phyloP scores from a whole-genome alignment of 2,113 vertebrate species.

The Pardalotus punctatus region DNA sequence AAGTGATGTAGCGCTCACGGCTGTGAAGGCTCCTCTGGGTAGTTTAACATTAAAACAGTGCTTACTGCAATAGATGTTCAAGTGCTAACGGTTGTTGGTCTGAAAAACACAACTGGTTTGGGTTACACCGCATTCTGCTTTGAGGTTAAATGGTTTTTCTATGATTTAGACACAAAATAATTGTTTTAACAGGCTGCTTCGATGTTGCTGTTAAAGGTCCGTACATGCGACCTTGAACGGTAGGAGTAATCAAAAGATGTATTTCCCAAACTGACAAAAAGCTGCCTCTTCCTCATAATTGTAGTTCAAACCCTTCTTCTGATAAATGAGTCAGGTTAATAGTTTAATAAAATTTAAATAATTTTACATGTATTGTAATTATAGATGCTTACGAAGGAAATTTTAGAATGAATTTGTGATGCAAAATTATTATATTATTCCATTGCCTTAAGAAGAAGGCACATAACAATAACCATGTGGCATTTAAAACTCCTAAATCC shows the following conservation, averaged over 20 bases:
- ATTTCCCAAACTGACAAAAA: background rate
- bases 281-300: background rate
- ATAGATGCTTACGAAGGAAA: background rate
- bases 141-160: background rate
- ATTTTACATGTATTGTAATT: background rate
- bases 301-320: background rate
- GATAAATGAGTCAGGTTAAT: background rate
- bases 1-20: background rate
- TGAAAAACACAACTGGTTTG: background rate
- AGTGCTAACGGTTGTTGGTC: background rate
- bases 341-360: background rate
- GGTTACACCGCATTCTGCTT: background rate
- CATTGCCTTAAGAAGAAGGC: background rate
- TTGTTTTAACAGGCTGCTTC: background rate
- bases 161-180: background rate
- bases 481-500: background rate
- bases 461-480: background rate
- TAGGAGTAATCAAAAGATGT: background rate
- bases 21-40: background rate
- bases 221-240: background rate
- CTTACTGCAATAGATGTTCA: background rate
- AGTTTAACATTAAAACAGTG: fast-evolving
- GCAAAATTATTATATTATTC: background rate
- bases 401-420: background rate
- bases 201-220: background rate